Evolutionary conservation across 2,797 vertebrate genomes (phyloP), one percentile per base, ranked within the genome.

Genomic region (Morus bassanus): DNA sequence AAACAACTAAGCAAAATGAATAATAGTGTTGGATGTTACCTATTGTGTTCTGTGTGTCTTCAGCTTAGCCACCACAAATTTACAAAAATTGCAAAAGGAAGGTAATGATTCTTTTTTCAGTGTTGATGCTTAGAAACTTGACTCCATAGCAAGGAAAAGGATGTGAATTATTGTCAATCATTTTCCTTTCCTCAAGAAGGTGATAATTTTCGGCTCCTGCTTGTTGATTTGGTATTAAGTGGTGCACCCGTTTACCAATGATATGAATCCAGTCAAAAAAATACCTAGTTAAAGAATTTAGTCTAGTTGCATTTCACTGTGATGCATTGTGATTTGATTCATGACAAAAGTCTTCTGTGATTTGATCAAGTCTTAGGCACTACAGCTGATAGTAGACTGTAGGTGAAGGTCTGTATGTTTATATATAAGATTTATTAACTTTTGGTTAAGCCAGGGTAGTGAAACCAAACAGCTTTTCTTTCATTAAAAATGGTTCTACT

Each of bases 21-120:
- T 51, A 35, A 30, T 28, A 53, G 8, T 50, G 17, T 50, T 81
- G 16, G 13, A 48, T 57, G 14, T 57, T 72, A 18, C 11, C 27
- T 51, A 21, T 23, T 48, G 43, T 82, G 6, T 35, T 88, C 59
- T 45, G 8, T 70, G 9, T 64, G 23, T 73, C 33, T 76, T 80
- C 41, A 56, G 10, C 7, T 79, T 23, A 31, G 5, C 2, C 31
- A 19, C 10, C 18, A 48, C 6, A 46, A 60, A 68, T 37, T n/a
- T 16, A 60, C 10, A 60, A 13, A 57, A 73, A 56, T 35, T 65
- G 4, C 3, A 46, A 28, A 56, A 18, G 13, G 13, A 46, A 1
- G 2, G 12, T 24, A 27, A 27, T 18, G 6, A 60, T 50, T 73
- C 11, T 56, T 46, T 2, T 41, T 74, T 80, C 0, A 0, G 10